Base-by-base conservation (phyloP, 1,140 invertebrate species). In the Drosophila saltans region DNA sequence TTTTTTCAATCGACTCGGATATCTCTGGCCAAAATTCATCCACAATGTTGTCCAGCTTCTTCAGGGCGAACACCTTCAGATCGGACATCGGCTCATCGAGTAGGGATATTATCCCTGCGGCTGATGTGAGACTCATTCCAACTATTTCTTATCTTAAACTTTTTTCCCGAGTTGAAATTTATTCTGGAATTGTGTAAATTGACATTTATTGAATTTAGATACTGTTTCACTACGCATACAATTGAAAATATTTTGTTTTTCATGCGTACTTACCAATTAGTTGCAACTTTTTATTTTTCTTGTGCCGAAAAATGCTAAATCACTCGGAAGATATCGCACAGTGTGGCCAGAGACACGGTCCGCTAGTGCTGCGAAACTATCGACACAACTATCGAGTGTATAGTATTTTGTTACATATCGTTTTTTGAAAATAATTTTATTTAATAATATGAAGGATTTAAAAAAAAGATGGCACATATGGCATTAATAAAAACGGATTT, bases 11-110 rank as follows among this genome's bases (percentile, higher is more conserved):
- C 9, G 98, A 97, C 93, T 99, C 98, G 0, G 98, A 98, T 74
- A 99, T 99, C 93, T 99, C 98, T 16, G 98, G 97, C 98, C 98
- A 99, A 93, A 99, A 99, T 92, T 98, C 97, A 92, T 99, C 98
- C 0, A 99, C 98, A 91, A 99, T 97, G 84, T 95, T 94, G 93
- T 99, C 96, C 52, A 99, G 93, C 90, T 98, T 98, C 82, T 96
- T 96, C 62, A 96, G 82, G 24, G 98, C 98, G 93, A 98, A 99
- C 2, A 97, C 95, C 93, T 98, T 98, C 55, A 99, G 93, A 93
- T 99, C 97, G 16, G 96, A 94, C 93, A 97, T 97, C 33, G 97
- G 96, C 92, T 99, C 98, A 92, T 99, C 98, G 63, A 99, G 94
- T 71, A 99, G 95, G 92, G 98, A 98, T 81, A 99, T 97, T 75